These are phyloP conservation scores for Mixornis gularis DNA, from an alignment of 2,113 vertebrate species.

Conservation along the genomic window DNA sequence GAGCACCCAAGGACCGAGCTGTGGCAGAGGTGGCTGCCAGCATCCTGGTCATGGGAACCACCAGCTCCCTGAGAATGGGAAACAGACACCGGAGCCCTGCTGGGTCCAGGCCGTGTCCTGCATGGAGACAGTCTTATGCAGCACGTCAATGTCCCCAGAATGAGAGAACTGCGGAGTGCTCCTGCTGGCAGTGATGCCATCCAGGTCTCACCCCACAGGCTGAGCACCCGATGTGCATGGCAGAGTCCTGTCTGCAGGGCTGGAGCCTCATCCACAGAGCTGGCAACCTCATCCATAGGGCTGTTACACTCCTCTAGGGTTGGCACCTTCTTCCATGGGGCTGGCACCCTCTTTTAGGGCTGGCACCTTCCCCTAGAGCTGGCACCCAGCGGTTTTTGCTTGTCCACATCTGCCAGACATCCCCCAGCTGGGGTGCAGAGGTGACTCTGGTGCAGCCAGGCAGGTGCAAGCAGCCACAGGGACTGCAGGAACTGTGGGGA, in stretches of 20 bases:
- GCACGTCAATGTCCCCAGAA: background rate
- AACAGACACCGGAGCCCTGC: rapidly evolving
- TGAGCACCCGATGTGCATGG: background rate
- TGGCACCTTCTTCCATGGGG: too few species aligned
- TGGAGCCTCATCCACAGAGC: background rate
- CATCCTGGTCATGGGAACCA: rapidly evolving
- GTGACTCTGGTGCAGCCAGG: background rate
- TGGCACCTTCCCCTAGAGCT: background rate
- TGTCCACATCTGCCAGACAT: background rate
- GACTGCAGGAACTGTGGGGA: background rate
- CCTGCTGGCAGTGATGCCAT: background rate
- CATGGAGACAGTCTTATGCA: rapidly evolving
- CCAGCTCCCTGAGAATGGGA: background rate
- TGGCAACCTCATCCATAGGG: background rate
- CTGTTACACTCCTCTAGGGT: background rate
- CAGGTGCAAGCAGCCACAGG: rapidly evolving
- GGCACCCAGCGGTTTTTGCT: background rate
- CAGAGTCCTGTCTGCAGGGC: background rate
- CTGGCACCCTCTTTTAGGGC: background rate
- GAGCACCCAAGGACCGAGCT: background rate
- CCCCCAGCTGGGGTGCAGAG: rapidly evolving
- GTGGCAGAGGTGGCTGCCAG: background rate
- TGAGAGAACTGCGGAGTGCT: background rate
- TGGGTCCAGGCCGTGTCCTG: background rate
- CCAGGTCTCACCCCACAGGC: background rate